A percentile compares a stretch with the other conserved stretches of the same genome.
Conservation (phyloP, 2,113 vertebrate genomes). For the Microtus ochrogaster region DNA sequence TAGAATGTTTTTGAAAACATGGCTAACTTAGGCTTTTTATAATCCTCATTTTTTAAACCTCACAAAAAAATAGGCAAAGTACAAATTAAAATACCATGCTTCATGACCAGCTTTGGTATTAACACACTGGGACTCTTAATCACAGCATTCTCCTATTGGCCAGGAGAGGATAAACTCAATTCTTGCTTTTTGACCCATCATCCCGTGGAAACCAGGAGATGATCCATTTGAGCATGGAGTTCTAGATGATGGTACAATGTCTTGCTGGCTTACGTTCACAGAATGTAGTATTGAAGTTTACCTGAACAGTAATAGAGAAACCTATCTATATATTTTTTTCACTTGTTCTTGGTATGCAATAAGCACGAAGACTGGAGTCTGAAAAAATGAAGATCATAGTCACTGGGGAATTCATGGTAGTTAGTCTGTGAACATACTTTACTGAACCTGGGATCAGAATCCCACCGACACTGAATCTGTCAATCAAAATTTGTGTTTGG, state of each 20-base stretch:
- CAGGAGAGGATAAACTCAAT: constrained; percentile 1
- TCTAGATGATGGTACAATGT: not conserved
- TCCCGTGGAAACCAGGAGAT: not conserved
- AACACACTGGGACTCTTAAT: not conserved
- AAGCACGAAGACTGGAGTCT: not conserved
- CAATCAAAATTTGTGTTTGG: not conserved
- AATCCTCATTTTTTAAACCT: not conserved
- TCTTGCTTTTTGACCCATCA: not conserved
- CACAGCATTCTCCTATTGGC: not conserved
- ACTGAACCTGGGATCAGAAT: not conserved
- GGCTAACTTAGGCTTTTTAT: not conserved
- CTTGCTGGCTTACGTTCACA: not conserved
- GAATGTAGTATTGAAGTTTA: not conserved
- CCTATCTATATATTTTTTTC: not conserved
- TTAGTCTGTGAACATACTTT: not conserved
- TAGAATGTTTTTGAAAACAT: not conserved
- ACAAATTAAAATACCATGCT: not conserved
- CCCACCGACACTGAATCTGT: no score
- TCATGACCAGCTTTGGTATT: not conserved
- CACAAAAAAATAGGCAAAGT: not conserved
- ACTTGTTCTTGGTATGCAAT: not conserved
- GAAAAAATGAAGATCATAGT: not conserved
- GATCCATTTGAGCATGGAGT: not conserved
- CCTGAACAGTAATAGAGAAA: not conserved
- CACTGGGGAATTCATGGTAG: not conserved